Evolutionary conservation across 2,113 vertebrate species (phyloP).

Genomic region (Oplegnathus fasciatus): DNA sequence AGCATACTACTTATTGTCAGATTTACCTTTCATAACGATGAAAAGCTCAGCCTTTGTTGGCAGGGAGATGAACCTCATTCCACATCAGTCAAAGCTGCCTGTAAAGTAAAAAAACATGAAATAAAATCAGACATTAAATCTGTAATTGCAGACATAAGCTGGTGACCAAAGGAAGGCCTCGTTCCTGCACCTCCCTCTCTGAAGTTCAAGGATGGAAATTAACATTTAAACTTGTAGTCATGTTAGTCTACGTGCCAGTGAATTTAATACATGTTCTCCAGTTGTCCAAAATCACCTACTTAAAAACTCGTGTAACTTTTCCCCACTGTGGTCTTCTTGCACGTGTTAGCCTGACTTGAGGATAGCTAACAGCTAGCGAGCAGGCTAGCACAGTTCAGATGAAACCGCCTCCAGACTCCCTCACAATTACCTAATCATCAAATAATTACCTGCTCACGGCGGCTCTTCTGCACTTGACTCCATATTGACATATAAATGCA

Average conservation of each 20-base stretch:
- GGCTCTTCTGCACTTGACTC: background rate
- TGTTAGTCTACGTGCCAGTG: fast-evolving
- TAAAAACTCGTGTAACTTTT: fast-evolving
- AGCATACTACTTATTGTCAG: fast-evolving
- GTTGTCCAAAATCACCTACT: background rate
- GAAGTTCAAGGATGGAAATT: fast-evolving
- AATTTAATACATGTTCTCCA: fast-evolving
- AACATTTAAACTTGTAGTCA: no score
- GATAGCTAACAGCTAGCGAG: slow-evolving; percentile 57
- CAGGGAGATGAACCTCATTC: background rate
- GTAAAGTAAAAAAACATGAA: background rate
- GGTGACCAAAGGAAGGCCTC: background rate
- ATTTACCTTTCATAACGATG: slow-evolving; percentile 40
- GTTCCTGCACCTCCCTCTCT: fast-evolving
- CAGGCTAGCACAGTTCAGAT: background rate
- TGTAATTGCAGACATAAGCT: background rate
- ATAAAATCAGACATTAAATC: background rate
- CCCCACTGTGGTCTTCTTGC: background rate
- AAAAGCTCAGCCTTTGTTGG: fast-evolving
- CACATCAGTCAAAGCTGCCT: background rate
- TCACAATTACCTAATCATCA: fast-evolving
- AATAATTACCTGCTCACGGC: slow-evolving; percentile 43
- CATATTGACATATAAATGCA: fast-evolving
- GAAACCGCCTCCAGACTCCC: fast-evolving
- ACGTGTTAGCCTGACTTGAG: slow-evolving; percentile 53